Base-by-base conservation (phyloP, 1,140 invertebrate species). In the Chrysomallon squamiferum region DNA sequence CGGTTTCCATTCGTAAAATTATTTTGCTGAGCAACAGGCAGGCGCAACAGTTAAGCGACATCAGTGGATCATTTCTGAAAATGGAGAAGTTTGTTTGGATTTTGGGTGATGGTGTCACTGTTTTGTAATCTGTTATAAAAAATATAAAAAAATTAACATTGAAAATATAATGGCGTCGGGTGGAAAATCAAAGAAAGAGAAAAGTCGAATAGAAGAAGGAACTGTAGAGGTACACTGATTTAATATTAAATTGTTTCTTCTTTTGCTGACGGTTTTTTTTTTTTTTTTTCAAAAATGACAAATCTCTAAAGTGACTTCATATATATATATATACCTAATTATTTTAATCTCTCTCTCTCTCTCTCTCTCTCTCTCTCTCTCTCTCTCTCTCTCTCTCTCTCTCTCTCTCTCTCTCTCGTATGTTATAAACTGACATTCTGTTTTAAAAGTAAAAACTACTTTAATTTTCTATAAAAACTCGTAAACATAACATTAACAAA, bases 371-470 rank as follows among this genome's bases (percentile, higher is more conserved):
- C 38, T 45, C 43, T 61, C 38, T 61, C 43, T 61, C 59, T 61
- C 59, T 47, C 59, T 61, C 59, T 61, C 38, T 61, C 59, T 61
- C 38, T 61, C 59, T 61, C 38, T 61, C 43, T 61, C 43, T 47
- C 59, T 47, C 43, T 61, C 38, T 43, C 59, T 35, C 32, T 18
- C 22, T 57, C 22, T 57, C 15, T 57, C 22, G 4, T n/a, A 38
- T 38, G 35, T 7, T 38, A 7, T 38, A 15, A 15, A 38, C 35
- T 5, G 35, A 38, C 15, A 7, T 7, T 38, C 6, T 7, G 35
- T 38, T n/a, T n/a, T n/a, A n/a, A n/a, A n/a, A n/a, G n/a, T n/a
- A n/a, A n/a, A n/a, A n/a, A n/a, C n/a, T n/a, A n/a, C n/a, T n/a
- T n/a, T n/a, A n/a, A n/a, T n/a, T n/a, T n/a, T n/a, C n/a, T n/a